Evolutionary conservation across 2,113 vertebrate species (phyloP).

Genomic region (Cettia cetti): DNA sequence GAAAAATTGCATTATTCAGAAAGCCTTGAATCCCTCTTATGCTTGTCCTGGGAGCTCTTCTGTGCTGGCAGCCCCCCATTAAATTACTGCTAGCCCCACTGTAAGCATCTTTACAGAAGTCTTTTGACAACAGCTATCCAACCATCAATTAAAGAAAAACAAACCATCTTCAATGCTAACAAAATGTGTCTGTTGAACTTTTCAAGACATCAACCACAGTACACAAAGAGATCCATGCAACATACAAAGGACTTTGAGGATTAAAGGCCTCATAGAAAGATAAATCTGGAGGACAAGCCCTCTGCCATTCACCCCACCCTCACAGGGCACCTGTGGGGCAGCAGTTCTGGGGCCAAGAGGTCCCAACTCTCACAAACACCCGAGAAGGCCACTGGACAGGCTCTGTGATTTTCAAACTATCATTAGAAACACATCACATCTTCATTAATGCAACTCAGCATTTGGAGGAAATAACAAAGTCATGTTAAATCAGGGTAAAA

Average conservation of each 20-base stretch:
- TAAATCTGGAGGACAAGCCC: not conserved
- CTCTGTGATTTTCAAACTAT: not conserved
- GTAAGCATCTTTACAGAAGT: not conserved
- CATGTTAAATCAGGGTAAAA: not conserved
- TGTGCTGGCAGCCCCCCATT: not conserved
- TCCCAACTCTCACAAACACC: not conserved
- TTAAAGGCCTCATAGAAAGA: not conserved
- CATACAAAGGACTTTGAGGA: not conserved
- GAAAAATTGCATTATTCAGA: not conserved
- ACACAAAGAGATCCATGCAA: not conserved
- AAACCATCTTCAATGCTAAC: not conserved
- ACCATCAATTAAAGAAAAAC: not conserved
- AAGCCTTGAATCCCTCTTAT: not conserved
- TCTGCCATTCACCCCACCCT: not conserved
- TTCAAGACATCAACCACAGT: not conserved
- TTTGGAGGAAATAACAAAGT: not conserved
- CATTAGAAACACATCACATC: not conserved
- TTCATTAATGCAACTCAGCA: not conserved
- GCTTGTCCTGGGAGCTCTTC: not conserved
- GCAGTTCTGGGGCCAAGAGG: fast-evolving
- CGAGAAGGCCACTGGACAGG: not conserved
- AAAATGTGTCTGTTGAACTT: not conserved
- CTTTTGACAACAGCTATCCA: not conserved
- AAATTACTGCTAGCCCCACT: not conserved
- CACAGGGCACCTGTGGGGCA: no score